Evolutionary conservation across 2,797 vertebrate genomes (phyloP).

Genomic region (Hephaestus fuliginosus): DNA sequence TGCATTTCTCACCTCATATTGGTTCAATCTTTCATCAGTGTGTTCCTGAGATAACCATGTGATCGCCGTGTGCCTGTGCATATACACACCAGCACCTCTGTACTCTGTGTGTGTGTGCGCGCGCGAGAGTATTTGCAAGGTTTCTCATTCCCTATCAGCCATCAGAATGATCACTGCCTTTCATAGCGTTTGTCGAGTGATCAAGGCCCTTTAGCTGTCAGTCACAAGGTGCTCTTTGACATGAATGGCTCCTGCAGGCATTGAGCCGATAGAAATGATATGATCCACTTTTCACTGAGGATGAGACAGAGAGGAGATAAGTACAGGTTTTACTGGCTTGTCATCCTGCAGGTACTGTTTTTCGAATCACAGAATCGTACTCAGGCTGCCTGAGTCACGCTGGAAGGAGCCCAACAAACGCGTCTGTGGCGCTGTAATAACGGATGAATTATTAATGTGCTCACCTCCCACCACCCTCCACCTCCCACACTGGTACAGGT

Average conservation of each 20-base stretch:
- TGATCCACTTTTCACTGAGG: slow-evolving; percentile 45
- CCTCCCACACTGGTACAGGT: slow-evolving; percentile 29
- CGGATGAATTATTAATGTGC: slow-evolving; percentile 17
- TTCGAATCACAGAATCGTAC: slow-evolving; percentile 43
- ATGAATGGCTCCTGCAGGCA: slow-evolving; percentile 52
- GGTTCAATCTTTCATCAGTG: not conserved
- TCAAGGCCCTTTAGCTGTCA: slow-evolving; percentile 59
- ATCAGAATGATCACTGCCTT: slow-evolving; percentile 39
- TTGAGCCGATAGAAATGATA: slow-evolving; percentile 55
- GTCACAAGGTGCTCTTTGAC: slow-evolving; percentile 49
- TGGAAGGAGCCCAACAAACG: slow-evolving; percentile 14
- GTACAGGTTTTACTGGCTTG: slow-evolving; percentile 49
- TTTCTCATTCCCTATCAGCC: slow-evolving; percentile 25
- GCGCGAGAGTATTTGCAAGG: not conserved
- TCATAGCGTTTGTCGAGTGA: slow-evolving; percentile 30
- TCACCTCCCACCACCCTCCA: slow-evolving; percentile 29
- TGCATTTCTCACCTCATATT: not conserved
- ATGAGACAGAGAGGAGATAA: slow-evolving; percentile 56
- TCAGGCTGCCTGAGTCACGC: slow-evolving; percentile 39
- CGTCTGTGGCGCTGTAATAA: not conserved
- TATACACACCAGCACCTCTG: not conserved
- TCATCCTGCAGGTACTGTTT: slow-evolving; percentile 51
- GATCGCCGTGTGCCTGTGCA: not conserved
- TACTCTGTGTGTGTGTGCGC: not conserved
- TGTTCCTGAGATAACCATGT: not conserved